Evolutionary conservation across 2,888 invertebrate species (phyloP), one percentile per base, ranked within the genome.

Genomic region (Ferrisia virgata): DNA sequence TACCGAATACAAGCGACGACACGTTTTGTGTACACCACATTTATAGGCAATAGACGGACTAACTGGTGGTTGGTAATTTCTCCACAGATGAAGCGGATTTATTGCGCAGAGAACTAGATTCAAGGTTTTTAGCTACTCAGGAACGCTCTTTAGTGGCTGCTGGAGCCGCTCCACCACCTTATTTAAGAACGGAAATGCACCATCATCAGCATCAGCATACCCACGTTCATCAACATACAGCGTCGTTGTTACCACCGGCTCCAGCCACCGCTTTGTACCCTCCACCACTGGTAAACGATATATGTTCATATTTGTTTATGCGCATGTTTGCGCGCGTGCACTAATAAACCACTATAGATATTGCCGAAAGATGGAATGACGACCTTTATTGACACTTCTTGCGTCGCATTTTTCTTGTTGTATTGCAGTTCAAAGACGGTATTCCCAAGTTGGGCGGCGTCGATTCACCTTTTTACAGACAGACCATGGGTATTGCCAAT

Each of bases 191-290:
- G 81, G 96, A 95, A 90, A 93, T 96, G 92, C 96, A 96, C 89
- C 96, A 96, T 90, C 96, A 96, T 91, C 96, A 95, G 89, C 96
- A 96, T 90, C 96, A 96, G 88, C 96, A 87, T 85, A 87, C 87
- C 18, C 87, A 87, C 89, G 94, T 96, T 87, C 96, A 96, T 90
- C 95, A 95, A 88, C 95, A 95, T 89, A 94, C 94, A 86, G 91
- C 94, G 85, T 91, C 93, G 85, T 90, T 93, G 85, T 88, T 92
- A 85, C 91, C 93, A 81, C 88, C 89, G 9, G 88, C 88, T 22
- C 91, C 92, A 28, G 89, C 90, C 79, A 88, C 91, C 86, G 89
- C 91, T 9, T 89, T 91, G 58, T 90, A 92, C 87, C 91, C 91
- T 86, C 92, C 93, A 82, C 91, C 94, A 86, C 90, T 95, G 89